phyloP scores from a whole-genome alignment of 1,140 invertebrate species.

The Platorchestia sp. region DNA sequence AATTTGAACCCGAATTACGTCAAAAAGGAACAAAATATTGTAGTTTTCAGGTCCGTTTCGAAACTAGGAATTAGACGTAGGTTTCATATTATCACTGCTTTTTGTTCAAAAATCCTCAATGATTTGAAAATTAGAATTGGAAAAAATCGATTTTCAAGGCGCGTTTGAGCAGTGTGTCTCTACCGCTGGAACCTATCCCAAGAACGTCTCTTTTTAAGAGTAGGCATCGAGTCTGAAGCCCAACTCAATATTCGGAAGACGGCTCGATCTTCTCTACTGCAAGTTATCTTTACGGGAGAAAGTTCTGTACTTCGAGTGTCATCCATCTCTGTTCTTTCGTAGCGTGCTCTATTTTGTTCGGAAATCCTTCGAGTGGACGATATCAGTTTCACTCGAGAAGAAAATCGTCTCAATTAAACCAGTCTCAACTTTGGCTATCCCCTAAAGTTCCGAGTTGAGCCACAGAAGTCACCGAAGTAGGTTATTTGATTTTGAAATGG shows the following conservation, averaged over 20 bases:
- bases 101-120: neutral
- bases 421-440: conserved; percentile 36
- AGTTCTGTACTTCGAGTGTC: conserved; percentile 7
- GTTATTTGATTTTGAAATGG: conserved; percentile 44
- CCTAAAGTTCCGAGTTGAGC: conserved; percentile 17
- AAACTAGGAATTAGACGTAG: neutral
- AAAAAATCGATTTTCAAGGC: neutral
- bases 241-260: neutral
- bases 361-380: conserved; percentile 16
- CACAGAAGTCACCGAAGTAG: conserved; percentile 7
- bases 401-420: conserved; percentile 45
- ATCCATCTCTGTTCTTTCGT: conserved; percentile 31
- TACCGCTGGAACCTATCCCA: neutral
- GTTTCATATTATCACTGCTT: neutral
- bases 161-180: neutral
- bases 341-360: conserved; percentile 9
- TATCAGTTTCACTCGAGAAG: conserved; percentile 50
- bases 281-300: conserved; percentile 38
- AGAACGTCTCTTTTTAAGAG: neutral
- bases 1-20: neutral
- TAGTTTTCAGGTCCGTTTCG: neutral
- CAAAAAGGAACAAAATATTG: neutral
- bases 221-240: neutral
- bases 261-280: neutral
- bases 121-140: neutral